Percentiles rank a stretch among this genome's conserved stretches.
phyloP scores from a whole-genome alignment of 2,113 vertebrate species.

The rabbit (Oryctolagus cuniculus) region mOryCun1.1 NC_091453.1:122975501-122976000 shows the following conservation, averaged over 20 bases:
- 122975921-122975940: background rate
- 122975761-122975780: background rate
- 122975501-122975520: background rate
- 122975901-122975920: background rate
- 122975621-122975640: background rate
- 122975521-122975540: background rate
- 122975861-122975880: background rate
- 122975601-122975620: background rate
- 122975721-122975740: conserved; percentile 6
- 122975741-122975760: background rate
- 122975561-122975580: background rate
- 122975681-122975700: background rate
- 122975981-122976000: background rate
- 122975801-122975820: background rate
- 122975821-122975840: background rate
- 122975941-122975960: background rate
- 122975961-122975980: background rate
- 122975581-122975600: conserved; percentile 2
- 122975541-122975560: background rate
- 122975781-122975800: background rate
- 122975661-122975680: background rate
- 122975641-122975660: conserved; percentile 1
- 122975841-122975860: conserved; percentile 5
- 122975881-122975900: background rate
- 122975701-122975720: background rate